Conservation (phyloP, 2,113 vertebrate genomes). For the Clarias batrachus region DNA sequence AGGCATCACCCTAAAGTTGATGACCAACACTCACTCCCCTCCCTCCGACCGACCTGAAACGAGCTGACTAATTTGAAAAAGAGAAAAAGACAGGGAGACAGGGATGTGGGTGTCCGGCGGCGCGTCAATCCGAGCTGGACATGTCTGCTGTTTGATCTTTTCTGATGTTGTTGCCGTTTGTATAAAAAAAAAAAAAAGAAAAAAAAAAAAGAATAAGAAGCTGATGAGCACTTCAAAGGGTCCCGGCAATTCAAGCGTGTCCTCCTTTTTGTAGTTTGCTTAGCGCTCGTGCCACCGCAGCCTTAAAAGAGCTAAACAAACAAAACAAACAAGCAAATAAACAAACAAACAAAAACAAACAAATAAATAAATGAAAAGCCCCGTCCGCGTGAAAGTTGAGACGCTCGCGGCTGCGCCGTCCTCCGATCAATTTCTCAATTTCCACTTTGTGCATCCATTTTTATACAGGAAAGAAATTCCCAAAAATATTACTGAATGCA, state of each 20-base stretch:
- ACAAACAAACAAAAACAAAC: background rate
- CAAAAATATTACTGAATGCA: background rate
- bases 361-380: background rate
- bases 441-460: constrained; percentile 18
- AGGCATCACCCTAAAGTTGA: constrained; percentile 38
- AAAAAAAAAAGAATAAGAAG: background rate
- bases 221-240: background rate
- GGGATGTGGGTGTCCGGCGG: background rate
- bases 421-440: background rate
- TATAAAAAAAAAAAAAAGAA: background rate
- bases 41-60: background rate
- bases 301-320: background rate
- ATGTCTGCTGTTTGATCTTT: background rate
- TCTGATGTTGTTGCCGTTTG: background rate
- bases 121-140: constrained; percentile 16
- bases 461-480: no score
- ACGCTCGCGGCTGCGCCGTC: background rate
- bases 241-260: background rate
- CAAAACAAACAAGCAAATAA: no score
- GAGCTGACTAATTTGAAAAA: constrained; percentile 2
- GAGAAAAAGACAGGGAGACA: background rate
- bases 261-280: no score
- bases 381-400: constrained; percentile 22
- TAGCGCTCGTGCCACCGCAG: background rate
- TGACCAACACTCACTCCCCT: constrained; percentile 11